Conservation (phyloP, 2,797 vertebrate genomes). For the Notamacropus eugenii region DNA sequence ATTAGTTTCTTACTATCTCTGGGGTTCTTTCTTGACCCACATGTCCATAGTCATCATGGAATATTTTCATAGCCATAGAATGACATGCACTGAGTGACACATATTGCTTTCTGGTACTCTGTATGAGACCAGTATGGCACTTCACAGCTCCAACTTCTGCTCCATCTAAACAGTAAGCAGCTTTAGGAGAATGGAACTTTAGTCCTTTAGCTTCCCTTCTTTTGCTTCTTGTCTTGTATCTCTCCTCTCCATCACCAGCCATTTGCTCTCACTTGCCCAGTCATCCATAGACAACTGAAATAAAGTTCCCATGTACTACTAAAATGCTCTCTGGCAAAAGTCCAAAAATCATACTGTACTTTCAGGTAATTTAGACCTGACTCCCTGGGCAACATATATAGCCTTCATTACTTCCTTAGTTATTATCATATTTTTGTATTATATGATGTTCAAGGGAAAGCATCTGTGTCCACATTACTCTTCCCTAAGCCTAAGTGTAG, state of each 20-base stretch:
- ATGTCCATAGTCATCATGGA: not conserved
- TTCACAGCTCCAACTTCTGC: not conserved
- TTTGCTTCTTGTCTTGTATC: not conserved
- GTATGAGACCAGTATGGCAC: not conserved
- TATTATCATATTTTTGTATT: not conserved
- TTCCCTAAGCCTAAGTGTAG: not conserved
- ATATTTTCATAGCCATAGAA: not conserved
- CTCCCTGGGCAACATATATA: not conserved
- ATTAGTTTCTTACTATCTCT: too few species aligned
- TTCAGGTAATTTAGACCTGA: not conserved
- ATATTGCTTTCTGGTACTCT: too few species aligned
- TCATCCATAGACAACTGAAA: not conserved
- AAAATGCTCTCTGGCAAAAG: not conserved
- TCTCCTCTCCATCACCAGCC: not conserved
- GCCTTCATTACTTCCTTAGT: not conserved
- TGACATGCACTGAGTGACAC: not conserved
- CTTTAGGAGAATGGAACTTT: not conserved
- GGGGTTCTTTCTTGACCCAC: not conserved
- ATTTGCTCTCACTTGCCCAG: not conserved
- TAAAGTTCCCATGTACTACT: not conserved
- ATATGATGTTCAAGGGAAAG: not conserved
- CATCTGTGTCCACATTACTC: not conserved
- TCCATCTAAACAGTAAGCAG: not conserved
- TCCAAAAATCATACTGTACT: not conserved
- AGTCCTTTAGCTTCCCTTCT: not conserved